phyloP scores from a whole-genome alignment of 2,888 invertebrate species.

The Drosophila meridiana region DNA sequence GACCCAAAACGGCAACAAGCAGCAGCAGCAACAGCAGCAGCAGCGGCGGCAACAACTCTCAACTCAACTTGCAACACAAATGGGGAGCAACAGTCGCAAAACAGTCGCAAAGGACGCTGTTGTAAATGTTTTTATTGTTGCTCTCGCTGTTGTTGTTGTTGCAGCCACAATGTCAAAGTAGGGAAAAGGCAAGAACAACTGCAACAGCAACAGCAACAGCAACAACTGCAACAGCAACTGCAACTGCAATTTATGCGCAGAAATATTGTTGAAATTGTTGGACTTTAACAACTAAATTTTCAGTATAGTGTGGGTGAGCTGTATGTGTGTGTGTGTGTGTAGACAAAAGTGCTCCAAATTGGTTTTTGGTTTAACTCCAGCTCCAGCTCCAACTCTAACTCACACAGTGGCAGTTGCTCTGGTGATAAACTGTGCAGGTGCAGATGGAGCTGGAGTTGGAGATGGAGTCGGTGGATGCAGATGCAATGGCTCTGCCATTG shows the following conservation, averaged over 20 bases:
- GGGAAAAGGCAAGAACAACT: slow-evolving; percentile 27
- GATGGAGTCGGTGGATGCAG: neutral
- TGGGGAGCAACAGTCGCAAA: slow-evolving; percentile 65
- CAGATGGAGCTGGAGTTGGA: slow-evolving; percentile 37
- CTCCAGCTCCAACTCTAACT: neutral
- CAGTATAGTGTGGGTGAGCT: slow-evolving; percentile 31
- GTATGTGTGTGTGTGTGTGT: slow-evolving; percentile 17
- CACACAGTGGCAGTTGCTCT: slow-evolving; percentile 27
- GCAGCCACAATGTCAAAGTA: slow-evolving; percentile 68
- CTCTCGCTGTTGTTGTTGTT: slow-evolving; percentile 27
- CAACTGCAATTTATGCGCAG: slow-evolving; percentile 75
- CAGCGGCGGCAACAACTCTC: slow-evolving; percentile 42
- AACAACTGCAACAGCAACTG: slow-evolving; percentile 47
- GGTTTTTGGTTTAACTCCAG: slow-evolving; percentile 63
- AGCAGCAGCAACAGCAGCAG: slow-evolving; percentile 23
- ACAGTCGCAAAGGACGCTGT: slow-evolving; percentile 56
- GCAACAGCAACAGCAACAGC: slow-evolving; percentile 16
- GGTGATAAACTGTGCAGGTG: slow-evolving; percentile 77
- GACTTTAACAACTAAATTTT: slow-evolving; percentile 82
- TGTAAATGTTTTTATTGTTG: slow-evolving; percentile 33
- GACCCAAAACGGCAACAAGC: slow-evolving; percentile 71
- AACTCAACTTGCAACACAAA: slow-evolving; percentile 47
- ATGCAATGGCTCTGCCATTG: slow-evolving; percentile 37
- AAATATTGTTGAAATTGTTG: slow-evolving; percentile 79
- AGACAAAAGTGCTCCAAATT: slow-evolving; percentile 71